These are phyloP conservation scores for Bagarius yarrelli DNA, from an alignment of 2,113 vertebrate genomes.

Conservation along the genomic window DNA sequence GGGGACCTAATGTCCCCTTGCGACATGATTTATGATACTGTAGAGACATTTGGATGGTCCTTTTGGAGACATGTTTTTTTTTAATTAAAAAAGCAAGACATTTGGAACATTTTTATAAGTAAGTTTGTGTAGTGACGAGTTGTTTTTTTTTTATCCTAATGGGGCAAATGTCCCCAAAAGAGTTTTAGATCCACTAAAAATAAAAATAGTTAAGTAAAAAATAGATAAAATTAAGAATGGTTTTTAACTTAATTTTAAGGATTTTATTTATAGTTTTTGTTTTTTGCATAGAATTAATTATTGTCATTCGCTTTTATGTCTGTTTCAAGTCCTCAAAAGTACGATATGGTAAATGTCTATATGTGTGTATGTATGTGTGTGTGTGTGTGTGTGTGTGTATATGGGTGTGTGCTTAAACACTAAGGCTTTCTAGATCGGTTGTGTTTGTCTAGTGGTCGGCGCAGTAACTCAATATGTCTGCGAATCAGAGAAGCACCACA, in stretches of 20 bases:
- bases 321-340: background rate
- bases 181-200: too few species aligned
- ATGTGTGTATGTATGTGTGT: background rate
- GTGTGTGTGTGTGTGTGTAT: background rate
- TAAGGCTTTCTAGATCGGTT: constrained; percentile 32
- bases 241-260: too few species aligned
- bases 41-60: background rate
- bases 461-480: constrained; percentile 15
- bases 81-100: too few species aligned
- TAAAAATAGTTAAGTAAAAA: too few species aligned
- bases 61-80: too few species aligned
- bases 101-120: constrained; percentile 6
- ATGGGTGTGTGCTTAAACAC: background rate
- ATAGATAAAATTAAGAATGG: too few species aligned
- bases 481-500: constrained; percentile 25
- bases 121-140: too few species aligned
- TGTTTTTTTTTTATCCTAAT: too few species aligned
- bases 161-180: too few species aligned
- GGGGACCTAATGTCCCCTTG: background rate
- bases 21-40: background rate
- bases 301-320: background rate
- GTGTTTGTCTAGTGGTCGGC: constrained; percentile 30
- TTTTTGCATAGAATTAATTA: too few species aligned
- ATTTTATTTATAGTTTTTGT: too few species aligned
- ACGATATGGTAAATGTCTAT: background rate